These are phyloP conservation scores for Drosophila anomelani DNA, from an alignment of 2,888 invertebrate species.

Conservation along the genomic window DNA sequence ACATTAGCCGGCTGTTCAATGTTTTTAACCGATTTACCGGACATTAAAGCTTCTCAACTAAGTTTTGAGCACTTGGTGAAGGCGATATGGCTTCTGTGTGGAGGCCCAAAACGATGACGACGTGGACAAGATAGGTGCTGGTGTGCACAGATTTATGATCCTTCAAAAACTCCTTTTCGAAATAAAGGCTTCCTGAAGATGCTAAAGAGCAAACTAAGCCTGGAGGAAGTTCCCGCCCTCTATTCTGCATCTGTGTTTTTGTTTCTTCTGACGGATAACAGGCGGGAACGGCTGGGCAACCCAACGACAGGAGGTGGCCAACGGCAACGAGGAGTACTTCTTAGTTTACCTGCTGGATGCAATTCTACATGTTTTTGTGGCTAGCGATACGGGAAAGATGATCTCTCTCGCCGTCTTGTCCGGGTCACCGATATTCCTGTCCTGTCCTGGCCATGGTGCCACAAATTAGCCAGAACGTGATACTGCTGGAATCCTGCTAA, in stretches of 20 bases:
- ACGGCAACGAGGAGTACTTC: conserved; percentile 24
- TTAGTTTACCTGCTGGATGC: conserved; percentile 52
- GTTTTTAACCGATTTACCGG: conserved; percentile 5
- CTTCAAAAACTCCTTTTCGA: neutral
- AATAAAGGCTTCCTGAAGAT: conserved; percentile 18
- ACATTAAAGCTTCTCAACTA: conserved; percentile 30
- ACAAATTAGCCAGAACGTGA: conserved; percentile 22
- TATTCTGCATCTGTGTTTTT: conserved; percentile 49
- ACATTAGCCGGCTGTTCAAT: neutral
- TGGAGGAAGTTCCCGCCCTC: conserved; percentile 53
- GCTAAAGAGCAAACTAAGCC: conserved; percentile 42
- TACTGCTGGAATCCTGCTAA: conserved; percentile 48
- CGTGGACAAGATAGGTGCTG: conserved; percentile 32
- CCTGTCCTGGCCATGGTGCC: conserved; percentile 55
- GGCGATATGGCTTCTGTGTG: conserved; percentile 14
- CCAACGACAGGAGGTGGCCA: conserved; percentile 17
- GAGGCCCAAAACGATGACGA: conserved; percentile 10
- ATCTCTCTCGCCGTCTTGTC: conserved; percentile 52
- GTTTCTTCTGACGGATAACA: conserved; percentile 28
- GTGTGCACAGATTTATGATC: neutral
- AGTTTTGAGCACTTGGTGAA: conserved; percentile 38
- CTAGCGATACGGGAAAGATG: conserved; percentile 68
- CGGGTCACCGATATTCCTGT: conserved; percentile 41
- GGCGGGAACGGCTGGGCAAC: conserved; percentile 1
- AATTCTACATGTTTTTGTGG: conserved; percentile 61